Evolutionary conservation across 2,113 vertebrate genomes (phyloP).

Genomic region (Sisor rabdophorus): DNA sequence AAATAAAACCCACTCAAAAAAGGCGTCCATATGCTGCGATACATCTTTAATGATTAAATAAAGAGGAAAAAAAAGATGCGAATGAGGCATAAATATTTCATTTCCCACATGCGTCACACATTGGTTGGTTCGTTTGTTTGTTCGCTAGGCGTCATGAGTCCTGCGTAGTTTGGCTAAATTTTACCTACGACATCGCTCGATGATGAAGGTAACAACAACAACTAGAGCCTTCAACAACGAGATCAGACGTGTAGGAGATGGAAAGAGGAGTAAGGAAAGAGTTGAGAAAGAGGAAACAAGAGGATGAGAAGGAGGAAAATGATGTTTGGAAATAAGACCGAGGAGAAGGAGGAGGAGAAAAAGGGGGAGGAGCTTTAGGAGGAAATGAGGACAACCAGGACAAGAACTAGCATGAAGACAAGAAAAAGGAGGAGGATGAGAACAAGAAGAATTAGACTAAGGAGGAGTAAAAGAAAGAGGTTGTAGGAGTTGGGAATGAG

Average conservation of each 20-base stretch:
- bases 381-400: no score
- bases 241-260: not conserved
- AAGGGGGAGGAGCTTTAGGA: no score
- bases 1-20: constrained; percentile 75
- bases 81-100: constrained; percentile 80
- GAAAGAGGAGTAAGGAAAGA: no score
- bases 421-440: no score
- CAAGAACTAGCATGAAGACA: no score
- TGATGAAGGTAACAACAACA: constrained; percentile 62
- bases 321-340: no score
- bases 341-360: no score
- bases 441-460: no score
- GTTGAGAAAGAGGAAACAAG: no score
- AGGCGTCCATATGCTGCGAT: constrained; percentile 77
- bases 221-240: constrained; percentile 60
- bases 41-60: constrained; percentile 82
- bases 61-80: constrained; percentile 75
- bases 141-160: constrained; percentile 69
- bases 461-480: no score
- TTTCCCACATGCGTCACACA: constrained; percentile 75
- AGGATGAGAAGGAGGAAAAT: no score
- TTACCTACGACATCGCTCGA: constrained; percentile 73
- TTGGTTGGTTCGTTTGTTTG: constrained; percentile 63
- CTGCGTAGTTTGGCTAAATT: constrained; percentile 63
- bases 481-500: no score